Evolutionary conservation across 2,888 invertebrate species (phyloP), one percentile per base, ranked within the genome.

Genomic region (Thyatira batis): DNA sequence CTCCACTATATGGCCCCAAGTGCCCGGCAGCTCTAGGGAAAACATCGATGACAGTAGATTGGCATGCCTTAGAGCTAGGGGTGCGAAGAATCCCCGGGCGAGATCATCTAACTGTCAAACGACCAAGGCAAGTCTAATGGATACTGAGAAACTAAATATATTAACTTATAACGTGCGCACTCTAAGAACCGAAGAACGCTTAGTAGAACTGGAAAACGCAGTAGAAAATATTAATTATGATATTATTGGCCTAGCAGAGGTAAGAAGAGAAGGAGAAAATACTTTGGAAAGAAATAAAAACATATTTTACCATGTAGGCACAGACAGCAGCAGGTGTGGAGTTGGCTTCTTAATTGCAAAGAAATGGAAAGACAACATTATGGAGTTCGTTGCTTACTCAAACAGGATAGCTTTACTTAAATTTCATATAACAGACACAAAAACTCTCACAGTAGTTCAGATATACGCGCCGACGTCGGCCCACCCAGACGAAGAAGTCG

Each of bases 271-370:
- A 0, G 56, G 50, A 0, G 56, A 53, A 45, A 11, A 43, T 13
- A 45, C 53, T 0, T 9, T 28, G 5, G 51, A 53, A 13, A 39
- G 45, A 45, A 39, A 49, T 1, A 27, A 53, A 8, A 45, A n/a
- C 25, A 25, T 57, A 17, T 52, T 57, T 44, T 52, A 27, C 30
- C 20, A 54, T 23, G 11, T 23, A 20, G 57, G 54, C 6, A 25
- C 50, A 13, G 30, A 17, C 0, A 39, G 3, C 0, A 28, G 51
- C 3, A 17, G 4, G 1, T 11, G 48, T 23, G 57, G 57, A 9
- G 53, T 57, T 10, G 57, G 57, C 1, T 57, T 57, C 28, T 1
- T 57, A 3, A 52, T 57, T 5, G 25, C 43, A 5, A 57, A 54
- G 20, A 52, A 43, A 20, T 52, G n/a, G n/a, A 43, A 52, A 50